Evolutionary conservation across 2,797 vertebrate genomes (phyloP).

Genomic region (Rhynchotus rufescens): DNA sequence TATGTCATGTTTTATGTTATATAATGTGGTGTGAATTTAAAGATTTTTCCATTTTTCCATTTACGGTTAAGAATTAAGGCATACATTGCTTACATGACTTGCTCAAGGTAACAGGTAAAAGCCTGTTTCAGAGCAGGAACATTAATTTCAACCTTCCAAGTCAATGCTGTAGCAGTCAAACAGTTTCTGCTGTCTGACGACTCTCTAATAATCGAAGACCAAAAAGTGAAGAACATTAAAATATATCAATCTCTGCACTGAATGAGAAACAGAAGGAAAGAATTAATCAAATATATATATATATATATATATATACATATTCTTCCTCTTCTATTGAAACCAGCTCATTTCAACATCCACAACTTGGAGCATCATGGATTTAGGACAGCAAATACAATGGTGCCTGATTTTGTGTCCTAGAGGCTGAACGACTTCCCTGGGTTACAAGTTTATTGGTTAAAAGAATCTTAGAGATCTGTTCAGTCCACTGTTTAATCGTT

Average conservation of each 20-base stretch:
- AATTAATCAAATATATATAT: not conserved
- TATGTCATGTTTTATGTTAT: constrained; percentile 15
- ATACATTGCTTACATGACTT: not conserved
- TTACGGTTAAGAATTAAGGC: constrained; percentile 27
- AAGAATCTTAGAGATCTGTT: constrained; percentile 7
- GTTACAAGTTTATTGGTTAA: not conserved
- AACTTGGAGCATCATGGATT: constrained; percentile 64
- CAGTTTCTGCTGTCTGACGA: constrained; percentile 25
- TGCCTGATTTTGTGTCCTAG: constrained; percentile 18
- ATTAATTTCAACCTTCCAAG: constrained; percentile 56
- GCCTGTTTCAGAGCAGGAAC: constrained; percentile 46
- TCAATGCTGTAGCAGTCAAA: constrained; percentile 29
- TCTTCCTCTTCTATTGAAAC: constrained; percentile 22
- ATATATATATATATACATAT: not conserved
- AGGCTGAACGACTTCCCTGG: constrained; percentile 12
- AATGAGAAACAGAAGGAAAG: constrained; percentile 15
- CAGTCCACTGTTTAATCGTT: constrained; percentile 18
- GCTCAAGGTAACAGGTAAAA: constrained; percentile 33
- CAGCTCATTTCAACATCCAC: constrained; percentile 29
- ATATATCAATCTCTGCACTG: not conserved
- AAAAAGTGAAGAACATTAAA: constrained; percentile 33
- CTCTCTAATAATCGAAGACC: constrained; percentile 39
- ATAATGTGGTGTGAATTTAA: constrained; percentile 34
- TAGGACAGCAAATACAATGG: constrained; percentile 61
- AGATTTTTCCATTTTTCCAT: constrained; percentile 55